Evolutionary conservation across 2,888 invertebrate genomes (phyloP), one percentile per base, ranked within the genome.

Genomic region (Lamellibrachia satsuma): DNA sequence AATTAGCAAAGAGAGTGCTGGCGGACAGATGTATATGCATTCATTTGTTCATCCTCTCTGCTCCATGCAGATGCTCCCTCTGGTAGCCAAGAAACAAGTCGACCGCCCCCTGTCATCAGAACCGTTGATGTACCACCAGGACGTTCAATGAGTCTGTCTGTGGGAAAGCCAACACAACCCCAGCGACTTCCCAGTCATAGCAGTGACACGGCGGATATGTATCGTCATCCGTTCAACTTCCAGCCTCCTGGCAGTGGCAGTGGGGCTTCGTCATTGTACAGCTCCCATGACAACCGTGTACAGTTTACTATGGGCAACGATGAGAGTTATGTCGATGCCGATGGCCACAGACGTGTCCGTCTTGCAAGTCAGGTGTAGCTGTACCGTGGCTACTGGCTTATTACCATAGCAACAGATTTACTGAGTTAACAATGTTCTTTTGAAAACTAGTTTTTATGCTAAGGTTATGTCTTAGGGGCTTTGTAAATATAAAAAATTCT

Each of bases 251-350:
- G 75, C 22, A 15, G 15, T 22, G 75, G 2, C 11, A 75, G 22
- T 75, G 75, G 75, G 75, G 75, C 75, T 22, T 75, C 75, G 75
- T 75, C 75, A 22, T 22, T 75, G 75, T 75, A 75, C 4, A n/a
- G n/a, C n/a, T 75, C 75, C 75, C 75, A 22, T 75, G 75, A 75
- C 75, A 75, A 75, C 75, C 75, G 22, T 75, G 75, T 75, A 75
- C 75, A 75, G 75, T 75, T 75, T 6, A 22, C 75, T 75, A 75
- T 75, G 75, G 75, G 75, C 22, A 75, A 75, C n/a, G 75, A 75
- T 22, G 75, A 75, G 22, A 75, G 75, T 75, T 75, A 22, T n/a
- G 75, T 75, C 15, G 75, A 75, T 22, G 75, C 75, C 75, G 22
- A 75, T n/a, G 75, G 75, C n/a, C 75, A 75, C n/a, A 2, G 75